Percentiles rank a stretch among this genome's conserved stretches.
Evolutionary conservation across 2,113 vertebrate species (phyloP).

Genomic region (Acanthisitta chloris): DNA sequence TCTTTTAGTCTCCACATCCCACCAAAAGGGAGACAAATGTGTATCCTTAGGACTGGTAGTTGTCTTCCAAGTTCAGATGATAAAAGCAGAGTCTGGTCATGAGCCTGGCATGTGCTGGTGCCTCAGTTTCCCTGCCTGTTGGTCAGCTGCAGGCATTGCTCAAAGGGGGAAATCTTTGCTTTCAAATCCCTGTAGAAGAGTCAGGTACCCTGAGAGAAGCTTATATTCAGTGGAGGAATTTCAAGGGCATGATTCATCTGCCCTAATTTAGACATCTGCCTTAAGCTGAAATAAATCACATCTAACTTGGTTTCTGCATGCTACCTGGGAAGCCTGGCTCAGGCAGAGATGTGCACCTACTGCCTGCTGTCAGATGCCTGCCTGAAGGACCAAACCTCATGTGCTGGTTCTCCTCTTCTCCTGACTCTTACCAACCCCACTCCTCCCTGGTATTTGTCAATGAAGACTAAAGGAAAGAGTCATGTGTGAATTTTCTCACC

Average conservation of each 20-base stretch:
- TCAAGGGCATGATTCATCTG: not conserved
- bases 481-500: not conserved
- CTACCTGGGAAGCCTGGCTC: not conserved
- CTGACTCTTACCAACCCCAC: not conserved
- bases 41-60: not conserved
- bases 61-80: not conserved
- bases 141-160: not conserved
- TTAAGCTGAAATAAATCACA: not conserved
- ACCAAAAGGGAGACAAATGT: not conserved
- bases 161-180: not conserved
- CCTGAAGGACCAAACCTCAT: accelerated
- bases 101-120: not conserved
- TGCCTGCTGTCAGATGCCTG: not conserved
- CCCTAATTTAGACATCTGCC: not conserved
- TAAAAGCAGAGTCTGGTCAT: not conserved
- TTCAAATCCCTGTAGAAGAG: not conserved
- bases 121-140: not conserved
- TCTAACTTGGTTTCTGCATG: not conserved
- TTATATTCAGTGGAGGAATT: not conserved
- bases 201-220: not conserved
- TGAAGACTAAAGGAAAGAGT: not conserved
- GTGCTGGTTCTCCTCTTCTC: not conserved
- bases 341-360: not conserved
- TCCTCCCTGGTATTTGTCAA: not conserved
- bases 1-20: not conserved